A percentile compares a stretch with the other conserved stretches of the same genome.
Evolutionary conservation across 1,140 invertebrate species (phyloP).

Genomic region (Homalodisca vitripennis): DNA sequence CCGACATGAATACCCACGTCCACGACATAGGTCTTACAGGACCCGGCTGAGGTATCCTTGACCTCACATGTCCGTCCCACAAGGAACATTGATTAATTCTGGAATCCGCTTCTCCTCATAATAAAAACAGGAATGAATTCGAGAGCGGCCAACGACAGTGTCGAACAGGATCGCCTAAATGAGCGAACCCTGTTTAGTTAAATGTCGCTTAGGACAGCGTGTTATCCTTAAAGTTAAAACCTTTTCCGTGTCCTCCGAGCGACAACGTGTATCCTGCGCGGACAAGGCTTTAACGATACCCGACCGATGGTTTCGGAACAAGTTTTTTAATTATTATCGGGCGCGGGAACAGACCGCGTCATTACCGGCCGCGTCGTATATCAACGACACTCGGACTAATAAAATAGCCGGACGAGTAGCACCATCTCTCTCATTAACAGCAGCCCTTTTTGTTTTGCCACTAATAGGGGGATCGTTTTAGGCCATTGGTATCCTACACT

Average conservation of each 20-base stretch:
- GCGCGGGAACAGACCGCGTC: slow-evolving; percentile 3
- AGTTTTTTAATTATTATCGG: slow-evolving; percentile 25
- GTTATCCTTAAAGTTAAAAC: slow-evolving; percentile 27
- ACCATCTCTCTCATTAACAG: slow-evolving; percentile 21
- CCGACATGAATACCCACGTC: too few species aligned
- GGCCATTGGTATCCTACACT: slow-evolving; percentile 9
- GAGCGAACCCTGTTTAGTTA: slow-evolving; percentile 23
- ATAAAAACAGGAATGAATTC: background rate
- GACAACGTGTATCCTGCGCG: background rate
- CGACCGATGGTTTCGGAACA: slow-evolving; percentile 18
- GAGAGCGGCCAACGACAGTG: slow-evolving; percentile 18
- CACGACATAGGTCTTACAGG: too few species aligned
- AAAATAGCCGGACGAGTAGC: slow-evolving; percentile 21
- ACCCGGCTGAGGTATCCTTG: too few species aligned
- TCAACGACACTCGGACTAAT: slow-evolving; percentile 10
- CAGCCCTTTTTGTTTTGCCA: slow-evolving; percentile 24
- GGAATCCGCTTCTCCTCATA: slow-evolving; percentile 13
- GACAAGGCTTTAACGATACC: slow-evolving; percentile 26
- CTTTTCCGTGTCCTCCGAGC: slow-evolving; percentile 1
- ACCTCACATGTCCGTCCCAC: background rate
- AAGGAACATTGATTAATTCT: slow-evolving; percentile 15
- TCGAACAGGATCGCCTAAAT: slow-evolving; percentile 22
- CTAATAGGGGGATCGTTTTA: slow-evolving; percentile 22
- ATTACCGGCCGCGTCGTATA: background rate
- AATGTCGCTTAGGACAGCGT: slow-evolving; percentile 23